Evolutionary conservation across 2,113 vertebrate species (phyloP), one percentile per base, ranked within the genome.

Genomic region (Genyomyrus donnyi): DNA sequence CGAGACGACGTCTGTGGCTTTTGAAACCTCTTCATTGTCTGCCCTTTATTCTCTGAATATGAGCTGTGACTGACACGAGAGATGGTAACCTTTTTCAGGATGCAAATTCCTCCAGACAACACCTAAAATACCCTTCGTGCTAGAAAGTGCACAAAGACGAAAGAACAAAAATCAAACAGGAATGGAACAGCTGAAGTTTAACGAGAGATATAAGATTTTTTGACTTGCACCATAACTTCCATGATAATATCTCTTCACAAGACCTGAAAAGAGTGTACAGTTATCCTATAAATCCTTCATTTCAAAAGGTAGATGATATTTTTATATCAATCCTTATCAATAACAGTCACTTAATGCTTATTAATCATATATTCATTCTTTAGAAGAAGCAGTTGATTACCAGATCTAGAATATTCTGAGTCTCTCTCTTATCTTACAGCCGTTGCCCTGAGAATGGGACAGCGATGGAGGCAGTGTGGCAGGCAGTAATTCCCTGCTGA

Each of bases 21-120:
- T 84, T 89, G 49, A 89, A 84, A 84, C 13, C 88, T 89, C 89
- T 89, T 89, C 89, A 85, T 85, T 62, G 89, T 62, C 80, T 85
- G 89, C 50, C 77, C 80, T 89, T 89, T 89, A 85, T 56, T 45
- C 52, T 62, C n/a, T 27, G 77, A 89, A 89, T 85, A 62, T 89
- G 89, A 89, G 77, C 77, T 45, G 77, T 53, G 89, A 85, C 50
- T 85, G 89, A 85, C 89, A 62, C 80, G 19, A 62, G 80, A 85
- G 80, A 62, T 56, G 80, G 80, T 89, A 89, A 89, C 89, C 89
- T 89, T 89, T 89, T 45, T 58, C 31, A 52, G 80, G 80, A 89
- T 85, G 89, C 89, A 89, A 89, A 89, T 89, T 58, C 80, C 52
- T 27, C 77, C 50, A 85, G 89, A 89, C 80, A 89, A 85, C 89